Evolutionary conservation across 2,113 vertebrate genomes (phyloP), one percentile per base, ranked within the genome.

Genomic region (Potamarius usumacintae): DNA sequence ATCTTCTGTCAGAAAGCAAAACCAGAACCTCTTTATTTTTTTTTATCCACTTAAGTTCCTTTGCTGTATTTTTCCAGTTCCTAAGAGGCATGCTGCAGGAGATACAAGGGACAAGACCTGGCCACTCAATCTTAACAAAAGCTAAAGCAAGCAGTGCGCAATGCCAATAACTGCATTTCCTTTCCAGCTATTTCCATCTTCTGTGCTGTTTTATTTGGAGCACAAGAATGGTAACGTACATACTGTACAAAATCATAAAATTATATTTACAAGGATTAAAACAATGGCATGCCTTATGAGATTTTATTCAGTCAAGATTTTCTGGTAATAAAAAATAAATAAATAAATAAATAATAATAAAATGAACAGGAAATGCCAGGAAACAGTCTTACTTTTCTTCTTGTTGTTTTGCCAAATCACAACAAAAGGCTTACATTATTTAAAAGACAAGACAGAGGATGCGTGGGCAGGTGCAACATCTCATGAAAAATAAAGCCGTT

Each of bases 121-220:
- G 57, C 90, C 92, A 93, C 93, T 93, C 93, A 91, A 89, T 92
- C 87, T 84, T 88, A 9, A 42, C 87, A 85, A 88, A 92, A 81
- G 92, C 88, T 93, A 52, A 79, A 88, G 92, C 91, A 93, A 91
- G 88, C 88, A 92, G 91, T 53, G 65, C 65, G 63, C 80, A 72
- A 69, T 34, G 8, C 62, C 60, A 69, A 22, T 76, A 62, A 65
- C 72, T 9, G 65, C 65, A 50, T 77, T 90, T 84, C 50, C 42
- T 84, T 86, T 84, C 77, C 67, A 58, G 27, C 34, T 15, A 60
- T 58, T 58, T n/a, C 57, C 22, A 86, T 86, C 60, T 84, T 25
- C 74, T 79, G 65, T 57, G n/a, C 42, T 25, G 57, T 80, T 82
- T 84, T 25, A 25, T 85, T 83, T 30, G 34, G 25, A 81, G 65